Evolutionary conservation across 2,888 invertebrate species (phyloP), one percentile per base, ranked within the genome.

Genomic region (Tromatobia lineatoria): DNA sequence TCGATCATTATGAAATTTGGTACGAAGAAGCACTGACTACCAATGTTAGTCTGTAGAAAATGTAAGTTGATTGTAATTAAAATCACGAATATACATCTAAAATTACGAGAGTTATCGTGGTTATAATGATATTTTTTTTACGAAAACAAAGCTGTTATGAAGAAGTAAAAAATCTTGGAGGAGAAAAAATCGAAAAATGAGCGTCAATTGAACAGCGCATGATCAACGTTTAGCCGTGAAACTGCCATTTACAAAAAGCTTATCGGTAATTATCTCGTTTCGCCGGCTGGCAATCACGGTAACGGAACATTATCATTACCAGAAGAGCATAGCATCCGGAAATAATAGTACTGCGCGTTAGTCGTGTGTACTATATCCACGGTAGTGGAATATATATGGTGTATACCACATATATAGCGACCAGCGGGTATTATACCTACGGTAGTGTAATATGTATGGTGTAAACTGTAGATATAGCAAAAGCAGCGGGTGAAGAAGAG

Each of bases 241-340:
- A 45, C 34, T 47, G 59, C 59, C 64, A 29, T 47, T 82, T 25
- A 29, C 20, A 45, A 50, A 80, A 47, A 78, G 59, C 64, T 52
- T 69, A 85, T 86, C 66, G 71, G 76, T 85, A 86, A 86, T 86
- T 83, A 86, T 85, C 74, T 81, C 77, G 82, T 85, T 85, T 84
- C 77, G 73, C 80, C 77, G 64, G 59, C 75, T 74, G 42, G 81
- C 70, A 79, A 85, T 87, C 76, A 57, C 59, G 59, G 75, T 86
- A 87, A 86, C 85, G 87, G 87, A 86, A 87, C 75, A 83, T 85
- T 81, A 86, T 86, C 79, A 81, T 87, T 85, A 83, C 67, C 66
- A 76, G 54, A 64, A 74, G 75, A 86, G 84, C 85, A 84, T 86
- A 85, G 83, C 86, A 85, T 86, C 84, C 86, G 87, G 89, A 88